phyloP scores from a whole-genome alignment of 2,888 invertebrate genomes.

The Lepas anatifera region DNA sequence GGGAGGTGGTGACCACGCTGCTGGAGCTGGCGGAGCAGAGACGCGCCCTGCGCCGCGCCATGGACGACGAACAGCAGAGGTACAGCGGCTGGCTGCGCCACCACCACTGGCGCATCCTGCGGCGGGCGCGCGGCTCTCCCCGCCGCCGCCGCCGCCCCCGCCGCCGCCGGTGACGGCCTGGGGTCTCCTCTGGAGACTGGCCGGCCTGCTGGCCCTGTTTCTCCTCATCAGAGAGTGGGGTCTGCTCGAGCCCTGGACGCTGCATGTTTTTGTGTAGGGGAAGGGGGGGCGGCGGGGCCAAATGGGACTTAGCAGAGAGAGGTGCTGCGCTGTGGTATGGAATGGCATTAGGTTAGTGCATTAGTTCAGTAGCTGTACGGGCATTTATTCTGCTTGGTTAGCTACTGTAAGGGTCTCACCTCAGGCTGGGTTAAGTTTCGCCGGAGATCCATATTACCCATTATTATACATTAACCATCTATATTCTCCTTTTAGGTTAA shows the following conservation, averaged over 20 bases:
- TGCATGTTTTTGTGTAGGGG: neutral
- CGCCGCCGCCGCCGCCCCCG: neutral
- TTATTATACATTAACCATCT: too few species aligned
- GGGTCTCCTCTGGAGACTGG: neutral
- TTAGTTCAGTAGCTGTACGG: neutral
- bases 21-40: conserved; percentile 4
- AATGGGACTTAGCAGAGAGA: too few species aligned
- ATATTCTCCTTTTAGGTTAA: too few species aligned
- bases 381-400: too few species aligned
- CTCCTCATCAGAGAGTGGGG: neutral
- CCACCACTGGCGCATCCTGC: neutral
- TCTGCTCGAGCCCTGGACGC: neutral
- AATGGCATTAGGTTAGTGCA: neutral
- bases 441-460: too few species aligned
- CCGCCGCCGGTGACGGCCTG: neutral
- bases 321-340: neutral
- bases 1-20: neutral
- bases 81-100: neutral
- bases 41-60: neutral
- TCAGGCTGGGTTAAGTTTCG: neutral
- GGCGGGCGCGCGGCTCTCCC: neutral
- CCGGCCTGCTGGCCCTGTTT: neutral
- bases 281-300: too few species aligned
- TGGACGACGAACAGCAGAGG: conserved; percentile 2
- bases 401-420: neutral